Evolutionary conservation across 2,797 vertebrate genomes (phyloP).

Genomic region (Xiphorhynchus erythropygius): DNA sequence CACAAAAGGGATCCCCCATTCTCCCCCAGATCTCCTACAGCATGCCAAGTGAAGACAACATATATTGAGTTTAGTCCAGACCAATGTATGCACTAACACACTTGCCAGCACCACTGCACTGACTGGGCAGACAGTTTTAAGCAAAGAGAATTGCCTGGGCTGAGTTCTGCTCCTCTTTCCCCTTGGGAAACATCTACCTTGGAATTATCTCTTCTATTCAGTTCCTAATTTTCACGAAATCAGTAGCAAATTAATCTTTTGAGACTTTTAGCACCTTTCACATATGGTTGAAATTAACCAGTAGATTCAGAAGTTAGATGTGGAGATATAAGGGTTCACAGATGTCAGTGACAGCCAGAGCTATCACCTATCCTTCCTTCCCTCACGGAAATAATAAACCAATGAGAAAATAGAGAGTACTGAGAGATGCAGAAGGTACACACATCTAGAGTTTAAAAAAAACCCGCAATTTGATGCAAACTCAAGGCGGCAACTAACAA

Average conservation of each 20-base stretch:
- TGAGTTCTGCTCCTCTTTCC: neutral
- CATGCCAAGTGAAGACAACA: neutral
- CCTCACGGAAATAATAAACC: neutral
- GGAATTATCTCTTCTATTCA: neutral
- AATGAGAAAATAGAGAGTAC: neutral
- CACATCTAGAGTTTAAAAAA: neutral
- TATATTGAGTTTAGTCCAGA: neutral
- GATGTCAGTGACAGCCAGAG: neutral
- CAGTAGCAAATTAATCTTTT: neutral
- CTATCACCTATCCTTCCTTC: neutral
- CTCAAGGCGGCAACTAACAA: neutral
- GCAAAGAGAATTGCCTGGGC: neutral
- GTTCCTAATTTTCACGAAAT: neutral
- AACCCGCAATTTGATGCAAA: neutral
- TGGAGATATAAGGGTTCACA: neutral
- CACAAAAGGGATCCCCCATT: neutral
- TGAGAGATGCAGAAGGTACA: neutral
- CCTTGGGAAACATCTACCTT: neutral
- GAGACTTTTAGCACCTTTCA: neutral
- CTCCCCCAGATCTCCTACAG: neutral
- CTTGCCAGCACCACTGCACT: neutral
- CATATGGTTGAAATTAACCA: neutral
- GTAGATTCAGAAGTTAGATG: neutral
- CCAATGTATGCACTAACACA: fast-evolving
- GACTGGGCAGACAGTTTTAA: neutral